A percentile compares a stretch with the other conserved stretches of the same genome.
Conservation (phyloP, 1,140 invertebrate species). For the Venustaconcha ellipsiformis region DNA sequence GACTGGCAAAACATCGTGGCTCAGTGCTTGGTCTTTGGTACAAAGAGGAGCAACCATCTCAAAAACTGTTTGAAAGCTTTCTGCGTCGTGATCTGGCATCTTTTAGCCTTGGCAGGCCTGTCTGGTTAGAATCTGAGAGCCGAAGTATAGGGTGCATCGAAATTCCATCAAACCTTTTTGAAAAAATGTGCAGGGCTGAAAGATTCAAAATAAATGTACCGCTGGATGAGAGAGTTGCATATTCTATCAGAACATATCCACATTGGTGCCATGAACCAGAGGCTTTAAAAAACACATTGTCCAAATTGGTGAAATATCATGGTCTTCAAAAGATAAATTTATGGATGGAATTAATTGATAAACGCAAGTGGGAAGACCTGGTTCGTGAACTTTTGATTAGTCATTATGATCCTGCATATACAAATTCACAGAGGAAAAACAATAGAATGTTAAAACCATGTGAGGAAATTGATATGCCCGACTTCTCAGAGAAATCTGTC, state of each 20-base stretch:
- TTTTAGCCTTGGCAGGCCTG: slow-evolving; percentile 33
- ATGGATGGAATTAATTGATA: slow-evolving; percentile 40
- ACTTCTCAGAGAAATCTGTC: too few species aligned
- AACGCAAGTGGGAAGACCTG: slow-evolving; percentile 43
- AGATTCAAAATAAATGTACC: slow-evolving; percentile 41
- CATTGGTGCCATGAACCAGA: slow-evolving; percentile 45
- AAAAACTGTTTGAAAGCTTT: slow-evolving; percentile 44
- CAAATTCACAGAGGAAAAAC: slow-evolving; percentile 44
- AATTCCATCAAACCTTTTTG: slow-evolving; percentile 38
- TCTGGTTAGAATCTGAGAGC: slow-evolving; percentile 58
- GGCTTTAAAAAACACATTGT: slow-evolving; percentile 23
- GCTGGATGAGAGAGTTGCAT: slow-evolving; percentile 43
- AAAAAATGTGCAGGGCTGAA: slow-evolving; percentile 32
- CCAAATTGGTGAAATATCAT: slow-evolving; percentile 27
- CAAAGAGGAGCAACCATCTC: slow-evolving; percentile 42
- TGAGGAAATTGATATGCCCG: too few species aligned
- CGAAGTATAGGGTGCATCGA: slow-evolving; percentile 36
- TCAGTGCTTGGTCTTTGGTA: slow-evolving; percentile 47
- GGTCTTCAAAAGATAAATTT: slow-evolving; percentile 25
- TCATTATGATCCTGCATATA: slow-evolving; percentile 52
- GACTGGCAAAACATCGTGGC: slow-evolving; percentile 48
- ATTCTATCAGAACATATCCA: slow-evolving; percentile 44
- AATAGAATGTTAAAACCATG: not conserved
- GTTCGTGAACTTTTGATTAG: slow-evolving; percentile 40
- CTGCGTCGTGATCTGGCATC: slow-evolving; percentile 27